A percentile compares a stretch with the other conserved stretches of the same genome.
Conservation (phyloP, 2,888 invertebrate species). For the Lasioglossum oenotherae region DNA sequence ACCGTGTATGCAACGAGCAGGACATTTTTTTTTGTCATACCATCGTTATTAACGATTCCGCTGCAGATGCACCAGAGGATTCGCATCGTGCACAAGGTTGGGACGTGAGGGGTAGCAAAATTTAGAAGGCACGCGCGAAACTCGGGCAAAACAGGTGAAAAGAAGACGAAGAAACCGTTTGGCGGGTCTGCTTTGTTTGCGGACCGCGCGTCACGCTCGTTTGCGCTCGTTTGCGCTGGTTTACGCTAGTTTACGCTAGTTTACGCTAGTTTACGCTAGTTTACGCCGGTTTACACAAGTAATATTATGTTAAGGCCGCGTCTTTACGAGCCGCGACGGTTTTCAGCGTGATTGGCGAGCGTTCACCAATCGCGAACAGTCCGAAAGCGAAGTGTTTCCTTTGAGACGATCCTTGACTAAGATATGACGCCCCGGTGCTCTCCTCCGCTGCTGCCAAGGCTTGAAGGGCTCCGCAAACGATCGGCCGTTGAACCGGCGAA, state of each 20-base stretch:
- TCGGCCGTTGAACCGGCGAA: conserved; percentile 65
- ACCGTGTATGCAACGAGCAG: not conserved
- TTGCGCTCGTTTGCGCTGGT: conserved; percentile 28
- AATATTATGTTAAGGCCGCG: conserved; percentile 53
- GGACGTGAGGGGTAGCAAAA: not conserved
- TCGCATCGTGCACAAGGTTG: not conserved
- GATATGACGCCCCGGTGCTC: conserved; percentile 47
- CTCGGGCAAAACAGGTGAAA: conserved; percentile 21
- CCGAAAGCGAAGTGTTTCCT: conserved; percentile 52
- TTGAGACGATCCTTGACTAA: conserved; percentile 54
- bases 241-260: not conserved
- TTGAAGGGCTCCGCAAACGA: conserved; percentile 64
- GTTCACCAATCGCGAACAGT: not conserved
- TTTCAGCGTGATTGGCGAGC: conserved; percentile 36
- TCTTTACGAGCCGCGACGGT: conserved; percentile 43
- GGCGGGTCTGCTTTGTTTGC: conserved; percentile 24
- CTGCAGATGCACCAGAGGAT: not conserved
- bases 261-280: conserved; percentile 15
- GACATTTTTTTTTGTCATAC: not conserved
- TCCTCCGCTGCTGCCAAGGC: conserved; percentile 44
- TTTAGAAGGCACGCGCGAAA: conserved; percentile 29
- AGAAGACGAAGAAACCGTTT: not conserved
- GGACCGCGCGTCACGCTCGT: conserved; percentile 56
- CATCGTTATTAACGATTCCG: not conserved
- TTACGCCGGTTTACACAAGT: conserved; percentile 55